Conservation (phyloP, 2,797 vertebrate species). For the Pangasius krempfi region DNA sequence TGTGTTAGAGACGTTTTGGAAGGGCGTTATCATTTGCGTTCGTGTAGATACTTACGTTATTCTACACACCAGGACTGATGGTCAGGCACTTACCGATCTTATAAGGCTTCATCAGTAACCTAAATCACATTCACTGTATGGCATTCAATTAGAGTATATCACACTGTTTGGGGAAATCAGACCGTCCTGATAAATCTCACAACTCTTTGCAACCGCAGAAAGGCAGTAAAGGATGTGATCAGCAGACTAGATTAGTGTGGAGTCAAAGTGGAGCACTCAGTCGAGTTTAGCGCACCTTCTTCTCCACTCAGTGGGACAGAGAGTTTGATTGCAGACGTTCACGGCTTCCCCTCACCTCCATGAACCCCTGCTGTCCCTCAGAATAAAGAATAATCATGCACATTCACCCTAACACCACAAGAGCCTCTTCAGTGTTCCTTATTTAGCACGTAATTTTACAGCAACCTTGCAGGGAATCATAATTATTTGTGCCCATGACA, state of each 20-base stretch:
- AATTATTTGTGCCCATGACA: neutral
- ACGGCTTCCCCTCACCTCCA: conserved; percentile 44
- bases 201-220: neutral
- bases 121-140: neutral
- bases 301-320: conserved; percentile 33
- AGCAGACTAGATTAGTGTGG: conserved; percentile 20
- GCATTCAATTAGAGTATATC: conserved; percentile 14
- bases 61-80: neutral
- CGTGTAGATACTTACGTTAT: neutral
- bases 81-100: too few relatives aligned
- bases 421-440: neutral
- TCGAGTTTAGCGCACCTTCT: conserved; percentile 27
- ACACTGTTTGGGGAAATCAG: conserved; percentile 17
- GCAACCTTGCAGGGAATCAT: neutral
- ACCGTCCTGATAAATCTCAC: conserved; percentile 11
- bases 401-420: conserved; percentile 58
- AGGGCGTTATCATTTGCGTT: neutral
- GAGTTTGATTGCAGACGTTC: conserved; percentile 44
- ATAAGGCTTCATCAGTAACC: neutral
- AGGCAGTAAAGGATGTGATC: conserved; percentile 21
- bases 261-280: conserved; percentile 32
- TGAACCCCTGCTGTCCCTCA: conserved; percentile 52
- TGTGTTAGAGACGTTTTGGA: neutral
- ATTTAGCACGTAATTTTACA: neutral
- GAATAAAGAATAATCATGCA: conserved; percentile 3